Conservation (phyloP, 2,797 vertebrate species). For the Myoxocephalus aenaeus region DNA sequence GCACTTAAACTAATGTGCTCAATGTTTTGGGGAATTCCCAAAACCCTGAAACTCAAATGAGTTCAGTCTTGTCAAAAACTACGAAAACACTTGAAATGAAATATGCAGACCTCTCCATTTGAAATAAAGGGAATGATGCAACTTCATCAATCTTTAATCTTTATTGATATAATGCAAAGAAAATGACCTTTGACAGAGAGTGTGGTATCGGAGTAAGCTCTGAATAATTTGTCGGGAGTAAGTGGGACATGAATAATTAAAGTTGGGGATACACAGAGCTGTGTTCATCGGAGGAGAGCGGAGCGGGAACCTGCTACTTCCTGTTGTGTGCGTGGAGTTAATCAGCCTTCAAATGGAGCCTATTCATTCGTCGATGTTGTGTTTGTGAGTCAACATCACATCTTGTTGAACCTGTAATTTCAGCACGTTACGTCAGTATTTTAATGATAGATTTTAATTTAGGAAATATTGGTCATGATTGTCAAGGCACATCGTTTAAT, state of each 20-base stretch:
- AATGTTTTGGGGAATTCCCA: slow-evolving; percentile 3
- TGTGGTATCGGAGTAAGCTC: slow-evolving; percentile 65
- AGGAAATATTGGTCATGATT: neutral
- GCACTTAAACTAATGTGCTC: neutral
- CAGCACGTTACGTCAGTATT: neutral
- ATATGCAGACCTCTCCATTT: slow-evolving; percentile 42
- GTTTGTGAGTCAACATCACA: slow-evolving; percentile 28
- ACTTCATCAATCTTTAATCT: slow-evolving; percentile 51
- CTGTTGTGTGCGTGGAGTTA: slow-evolving; percentile 76
- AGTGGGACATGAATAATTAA: slow-evolving; percentile 86
- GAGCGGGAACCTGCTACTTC: slow-evolving; percentile 73
- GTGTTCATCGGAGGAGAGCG: slow-evolving; percentile 74
- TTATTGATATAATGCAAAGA: slow-evolving; percentile 50
- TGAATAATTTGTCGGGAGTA: slow-evolving; percentile 82
- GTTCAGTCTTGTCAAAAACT: slow-evolving; percentile 31
- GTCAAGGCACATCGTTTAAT: neutral
- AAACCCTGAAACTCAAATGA: slow-evolving; percentile 31
- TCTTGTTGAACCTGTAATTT: slow-evolving; percentile 24
- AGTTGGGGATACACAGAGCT: slow-evolving; percentile 80
- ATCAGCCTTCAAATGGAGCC: slow-evolving; percentile 75
- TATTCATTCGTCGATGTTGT: slow-evolving; percentile 67
- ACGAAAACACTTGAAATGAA: slow-evolving; percentile 34
- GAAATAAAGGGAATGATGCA: slow-evolving; percentile 38
- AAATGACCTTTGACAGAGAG: slow-evolving; percentile 62
- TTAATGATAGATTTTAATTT: neutral